These are phyloP conservation scores for Chrysodeixis includens DNA, from an alignment of 2,888 invertebrate genomes.

Conservation along the genomic window DNA sequence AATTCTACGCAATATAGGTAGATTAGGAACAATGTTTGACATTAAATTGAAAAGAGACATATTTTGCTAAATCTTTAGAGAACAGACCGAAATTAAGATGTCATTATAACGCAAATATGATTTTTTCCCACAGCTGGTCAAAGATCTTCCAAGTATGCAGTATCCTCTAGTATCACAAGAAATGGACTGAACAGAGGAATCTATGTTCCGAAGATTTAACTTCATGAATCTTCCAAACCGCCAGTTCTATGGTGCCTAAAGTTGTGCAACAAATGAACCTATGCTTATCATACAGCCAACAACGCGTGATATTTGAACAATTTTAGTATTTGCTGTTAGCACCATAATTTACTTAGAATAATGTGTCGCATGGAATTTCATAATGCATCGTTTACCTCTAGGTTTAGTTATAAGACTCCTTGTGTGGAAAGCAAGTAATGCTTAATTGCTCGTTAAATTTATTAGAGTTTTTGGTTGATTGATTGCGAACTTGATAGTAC, in stretches of 20 bases:
- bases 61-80: no score
- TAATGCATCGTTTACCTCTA: slow-evolving; percentile 33
- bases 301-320: slow-evolving; percentile 60
- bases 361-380: slow-evolving; percentile 46
- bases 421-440: neutral
- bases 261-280: slow-evolving; percentile 58
- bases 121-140: no score
- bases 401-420: neutral
- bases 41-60: no score
- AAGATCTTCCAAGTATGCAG: no score
- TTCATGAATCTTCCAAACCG: no score
- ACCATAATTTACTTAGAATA: slow-evolving; percentile 51
- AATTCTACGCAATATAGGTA: neutral
- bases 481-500: neutral
- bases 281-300: slow-evolving; percentile 45
- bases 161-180: no score
- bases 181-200: no score
- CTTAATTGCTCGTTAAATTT: neutral
- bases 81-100: no score
- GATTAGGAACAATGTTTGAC: neutral
- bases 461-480: neutral
- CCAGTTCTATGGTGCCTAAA: slow-evolving; percentile 32
- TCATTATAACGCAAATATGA: no score
- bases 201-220: no score
- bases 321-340: slow-evolving; percentile 58